These are phyloP conservation scores for Sceliomorpha sp. DNA, from an alignment of 2,888 invertebrate genomes.

Conservation along the genomic window DNA sequence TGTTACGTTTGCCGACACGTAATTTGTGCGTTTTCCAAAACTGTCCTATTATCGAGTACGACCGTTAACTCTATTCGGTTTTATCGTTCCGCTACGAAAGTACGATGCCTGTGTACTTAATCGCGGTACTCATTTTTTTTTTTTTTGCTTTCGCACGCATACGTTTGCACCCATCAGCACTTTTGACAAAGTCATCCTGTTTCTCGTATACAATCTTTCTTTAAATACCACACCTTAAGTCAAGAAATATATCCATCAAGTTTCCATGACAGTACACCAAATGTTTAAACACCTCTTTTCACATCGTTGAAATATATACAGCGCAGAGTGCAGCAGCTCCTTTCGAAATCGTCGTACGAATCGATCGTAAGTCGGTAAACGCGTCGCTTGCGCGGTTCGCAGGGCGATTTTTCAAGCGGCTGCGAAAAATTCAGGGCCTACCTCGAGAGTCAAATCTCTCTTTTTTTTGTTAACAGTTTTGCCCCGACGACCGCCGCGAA, in stretches of 20 bases:
- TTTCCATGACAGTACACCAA: slow-evolving; percentile 52
- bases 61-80: slow-evolving; percentile 44
- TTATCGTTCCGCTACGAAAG: slow-evolving; percentile 37
- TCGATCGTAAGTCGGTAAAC: background rate
- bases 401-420: background rate
- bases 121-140: too few relatives aligned
- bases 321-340: slow-evolving; percentile 12
- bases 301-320: slow-evolving; percentile 35
- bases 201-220: slow-evolving; percentile 2
- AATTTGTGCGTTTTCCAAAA: too few relatives aligned
- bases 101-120: slow-evolving; percentile 37
- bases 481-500: background rate
- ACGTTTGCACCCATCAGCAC: slow-evolving; percentile 28
- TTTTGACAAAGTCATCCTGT: slow-evolving; percentile 18
- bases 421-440: slow-evolving; percentile 39
- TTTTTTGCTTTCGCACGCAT: slow-evolving; percentile 36
- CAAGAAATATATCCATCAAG: slow-evolving; percentile 17
- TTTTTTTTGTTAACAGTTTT: slow-evolving; percentile 13
- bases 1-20: too few relatives aligned
- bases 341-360: slow-evolving; percentile 7
- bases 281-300: slow-evolving; percentile 47
- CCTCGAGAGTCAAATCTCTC: slow-evolving; percentile 49
- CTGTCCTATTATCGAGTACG: slow-evolving; percentile 6
- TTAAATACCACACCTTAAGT: background rate
- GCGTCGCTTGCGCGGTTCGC: background rate